Conservation (phyloP, 92 coral and sea anemone species). For the Parazoanthus swiftii region DNA sequence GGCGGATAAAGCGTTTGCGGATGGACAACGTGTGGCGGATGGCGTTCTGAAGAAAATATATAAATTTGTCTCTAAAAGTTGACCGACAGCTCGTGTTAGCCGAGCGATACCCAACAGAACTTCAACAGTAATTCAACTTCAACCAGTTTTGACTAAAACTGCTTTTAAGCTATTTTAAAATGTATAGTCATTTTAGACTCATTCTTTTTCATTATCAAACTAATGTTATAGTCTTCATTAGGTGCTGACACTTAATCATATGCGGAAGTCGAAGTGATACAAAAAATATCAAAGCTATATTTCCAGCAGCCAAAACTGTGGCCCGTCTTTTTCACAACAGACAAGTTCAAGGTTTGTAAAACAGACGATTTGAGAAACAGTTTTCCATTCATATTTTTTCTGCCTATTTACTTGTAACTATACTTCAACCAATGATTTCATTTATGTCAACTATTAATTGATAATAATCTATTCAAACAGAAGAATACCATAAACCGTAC, state of each 20-base stretch:
- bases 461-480: no score
- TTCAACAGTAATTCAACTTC: no score
- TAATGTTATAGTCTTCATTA: background rate
- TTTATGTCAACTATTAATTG: background rate
- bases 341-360: background rate
- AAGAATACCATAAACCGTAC: background rate
- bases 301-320: background rate
- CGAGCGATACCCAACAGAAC: no score
- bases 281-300: no score
- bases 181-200: no score
- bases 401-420: no score
- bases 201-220: no score
- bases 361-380: no score
- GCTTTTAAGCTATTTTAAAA: no score
- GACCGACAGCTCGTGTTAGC: background rate
- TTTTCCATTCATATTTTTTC: no score
- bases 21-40: conserved; percentile 58
- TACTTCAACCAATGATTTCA: no score
- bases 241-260: background rate
- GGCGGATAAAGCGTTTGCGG: conserved; percentile 53
- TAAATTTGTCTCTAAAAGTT: background rate
- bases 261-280: background rate
- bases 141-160: no score
- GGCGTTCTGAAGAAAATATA: conserved; percentile 15
- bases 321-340: background rate